Evolutionary conservation across 2,888 invertebrate genomes (phyloP).

Genomic region (Parnassius orleans): DNA sequence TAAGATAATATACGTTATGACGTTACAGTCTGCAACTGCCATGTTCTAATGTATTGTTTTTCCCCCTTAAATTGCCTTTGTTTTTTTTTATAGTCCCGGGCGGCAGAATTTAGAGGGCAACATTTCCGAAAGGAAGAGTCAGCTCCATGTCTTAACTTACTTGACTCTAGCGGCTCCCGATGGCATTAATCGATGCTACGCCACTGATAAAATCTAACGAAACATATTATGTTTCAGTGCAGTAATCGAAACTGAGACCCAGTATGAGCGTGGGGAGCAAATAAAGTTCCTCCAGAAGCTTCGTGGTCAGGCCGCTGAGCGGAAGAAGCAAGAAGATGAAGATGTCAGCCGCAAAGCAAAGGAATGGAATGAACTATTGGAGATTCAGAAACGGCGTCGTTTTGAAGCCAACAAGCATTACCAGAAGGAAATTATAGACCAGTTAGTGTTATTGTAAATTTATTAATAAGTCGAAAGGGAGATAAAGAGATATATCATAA

Average conservation of each 20-base stretch:
- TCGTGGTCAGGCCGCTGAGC: slow-evolving; percentile 48
- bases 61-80: no score
- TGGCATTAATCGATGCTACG: no score
- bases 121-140: neutral
- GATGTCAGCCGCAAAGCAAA: slow-evolving; percentile 53
- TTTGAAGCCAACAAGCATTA: slow-evolving; percentile 59
- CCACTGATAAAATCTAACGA: no score
- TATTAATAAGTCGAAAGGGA: no score
- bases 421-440: slow-evolving; percentile 61
- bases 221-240: slow-evolving; percentile 46
- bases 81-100: no score
- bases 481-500: no score
- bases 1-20: no score
- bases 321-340: slow-evolving; percentile 52
- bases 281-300: slow-evolving; percentile 57
- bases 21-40: no score
- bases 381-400: slow-evolving; percentile 41
- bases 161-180: no score
- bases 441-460: slow-evolving; percentile 46
- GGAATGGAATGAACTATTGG: slow-evolving; percentile 59
- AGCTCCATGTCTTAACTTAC: neutral
- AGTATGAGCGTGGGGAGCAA: slow-evolving; percentile 66
- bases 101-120: no score
- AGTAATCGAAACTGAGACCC: slow-evolving; percentile 67
- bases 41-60: no score